Base-by-base conservation (phyloP, 2,113 vertebrate species). In the Chaenogobius annularis region DNA sequence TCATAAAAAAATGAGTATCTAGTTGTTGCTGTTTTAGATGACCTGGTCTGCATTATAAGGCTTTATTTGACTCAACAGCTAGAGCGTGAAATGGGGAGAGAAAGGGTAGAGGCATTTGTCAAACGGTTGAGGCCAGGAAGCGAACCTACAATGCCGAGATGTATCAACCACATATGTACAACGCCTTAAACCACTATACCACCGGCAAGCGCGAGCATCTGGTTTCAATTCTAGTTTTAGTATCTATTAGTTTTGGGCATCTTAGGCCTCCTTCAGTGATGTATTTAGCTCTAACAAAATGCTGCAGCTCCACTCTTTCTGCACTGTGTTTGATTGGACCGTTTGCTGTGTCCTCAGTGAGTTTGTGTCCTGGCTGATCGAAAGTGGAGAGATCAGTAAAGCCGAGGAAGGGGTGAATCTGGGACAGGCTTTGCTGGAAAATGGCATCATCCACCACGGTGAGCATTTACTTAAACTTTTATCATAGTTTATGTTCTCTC, bases 361-460 rank as follows among this genome's bases (percentile, higher is more conserved):
- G 90, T 98, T 99, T 80, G 98, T 99, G 0, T 92, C 96, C 5
- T 99, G 98, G 98, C 95, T 99, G 78, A 93, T 96, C 46, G 98
- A 98, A 80, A 97, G 94, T 5, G 97, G 97, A 22, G 98, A 99
- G 91, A 99, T 99, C 93, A 97, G 96, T 88, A 99, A 97, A 87
- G 92, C 95, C 0, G 97, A 99, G 43, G 97, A 99, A 90, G 98
- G 98, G 1, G 95, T 99, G 77, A 99, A 99, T 90, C 77, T 99
- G 89, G 98, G 98, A 83, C 97, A 99, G 83, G 97, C 98, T 3
- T 87, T 99, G 26, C 55, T 99, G 90, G 98, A 99, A 90, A 99
- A 99, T 1, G 98, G 98, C 58, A 98, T 99, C 68, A 99, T 99
- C 88, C 98, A 99, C 88, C 98, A 99, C 1, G 97, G 98, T 98